Percentiles rank a stretch among this genome's conserved stretches.
Conservation (phyloP, 2,888 invertebrate species). For the Rotaria socialis region DNA sequence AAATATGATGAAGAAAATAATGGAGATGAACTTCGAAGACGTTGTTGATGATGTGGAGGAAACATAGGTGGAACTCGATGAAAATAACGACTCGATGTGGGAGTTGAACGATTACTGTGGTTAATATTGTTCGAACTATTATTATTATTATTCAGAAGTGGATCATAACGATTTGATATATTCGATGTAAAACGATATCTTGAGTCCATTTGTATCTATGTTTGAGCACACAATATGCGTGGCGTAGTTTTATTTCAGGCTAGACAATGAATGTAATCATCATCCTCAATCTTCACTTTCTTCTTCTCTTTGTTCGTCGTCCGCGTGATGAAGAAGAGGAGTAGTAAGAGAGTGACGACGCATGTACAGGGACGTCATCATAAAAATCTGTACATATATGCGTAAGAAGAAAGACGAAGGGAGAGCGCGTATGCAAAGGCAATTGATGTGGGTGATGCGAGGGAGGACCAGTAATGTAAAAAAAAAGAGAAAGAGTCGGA, state of each 20-base stretch:
- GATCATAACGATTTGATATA: not conserved
- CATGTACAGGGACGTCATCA: conserved; percentile 5
- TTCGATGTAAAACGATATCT: conserved; percentile 10
- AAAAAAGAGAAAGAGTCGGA: not conserved
- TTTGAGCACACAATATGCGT: not conserved
- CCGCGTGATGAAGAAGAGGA: conserved; percentile 11
- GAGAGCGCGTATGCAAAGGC: not conserved
- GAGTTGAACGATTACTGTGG: not conserved
- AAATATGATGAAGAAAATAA: not conserved
- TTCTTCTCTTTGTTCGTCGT: conserved; percentile 10
- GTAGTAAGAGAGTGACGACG: conserved; percentile 17
- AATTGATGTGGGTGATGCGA: not conserved
- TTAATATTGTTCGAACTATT: not conserved
- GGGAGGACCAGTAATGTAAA: not conserved
- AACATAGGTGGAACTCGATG: not conserved
- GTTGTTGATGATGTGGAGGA: conserved; percentile 1
- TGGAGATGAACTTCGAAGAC: not conserved
- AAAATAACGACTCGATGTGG: not conserved
- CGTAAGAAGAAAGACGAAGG: not conserved
- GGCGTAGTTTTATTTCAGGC: conserved; percentile 5
- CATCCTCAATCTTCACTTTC: conserved; percentile 26
- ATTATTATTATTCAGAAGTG: not conserved
- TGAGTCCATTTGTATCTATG: conserved; percentile 17
- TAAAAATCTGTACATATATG: not conserved
- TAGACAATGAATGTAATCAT: conserved; percentile 14